A percentile compares a stretch with the other conserved stretches of the same genome.
Evolutionary conservation across 2,797 vertebrate species (phyloP).

Genomic region (Hemibagrus guttatus): DNA sequence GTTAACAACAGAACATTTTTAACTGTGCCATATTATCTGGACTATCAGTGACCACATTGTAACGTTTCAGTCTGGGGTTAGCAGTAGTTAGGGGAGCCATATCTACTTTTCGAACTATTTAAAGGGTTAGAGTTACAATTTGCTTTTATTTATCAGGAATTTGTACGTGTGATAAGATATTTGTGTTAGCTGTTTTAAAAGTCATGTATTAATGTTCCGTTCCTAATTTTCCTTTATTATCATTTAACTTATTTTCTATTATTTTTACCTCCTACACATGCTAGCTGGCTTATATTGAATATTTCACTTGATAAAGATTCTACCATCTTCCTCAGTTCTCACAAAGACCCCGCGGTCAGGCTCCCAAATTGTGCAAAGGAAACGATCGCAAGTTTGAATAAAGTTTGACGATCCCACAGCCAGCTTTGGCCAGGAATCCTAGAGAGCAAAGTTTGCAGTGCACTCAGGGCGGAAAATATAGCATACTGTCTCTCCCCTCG

Average conservation of each 20-base stretch:
- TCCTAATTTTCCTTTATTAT: neutral
- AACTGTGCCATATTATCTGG: neutral
- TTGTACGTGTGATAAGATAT: neutral
- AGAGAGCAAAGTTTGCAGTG: neutral
- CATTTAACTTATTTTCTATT: neutral
- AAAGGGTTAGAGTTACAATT: neutral
- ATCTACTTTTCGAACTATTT: neutral
- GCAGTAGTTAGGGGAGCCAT: neutral
- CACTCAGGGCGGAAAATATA: neutral
- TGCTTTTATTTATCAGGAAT: neutral
- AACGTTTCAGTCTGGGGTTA: neutral
- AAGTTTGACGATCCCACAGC: neutral
- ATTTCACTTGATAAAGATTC: neutral
- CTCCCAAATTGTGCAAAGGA: neutral
- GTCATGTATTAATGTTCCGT: neutral
- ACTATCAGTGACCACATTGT: neutral
- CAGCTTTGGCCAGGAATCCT: neutral
- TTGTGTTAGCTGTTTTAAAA: neutral
- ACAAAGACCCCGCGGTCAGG: neutral
- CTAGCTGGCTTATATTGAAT: neutral
- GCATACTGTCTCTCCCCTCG: neutral
- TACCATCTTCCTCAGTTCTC: neutral
- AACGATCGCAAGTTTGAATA: neutral
- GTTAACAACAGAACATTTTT: neutral
- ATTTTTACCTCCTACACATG: neutral